These are phyloP conservation scores for Erebia aethiops DNA, from an alignment of 2,888 invertebrate genomes.

Conservation along the genomic window DNA sequence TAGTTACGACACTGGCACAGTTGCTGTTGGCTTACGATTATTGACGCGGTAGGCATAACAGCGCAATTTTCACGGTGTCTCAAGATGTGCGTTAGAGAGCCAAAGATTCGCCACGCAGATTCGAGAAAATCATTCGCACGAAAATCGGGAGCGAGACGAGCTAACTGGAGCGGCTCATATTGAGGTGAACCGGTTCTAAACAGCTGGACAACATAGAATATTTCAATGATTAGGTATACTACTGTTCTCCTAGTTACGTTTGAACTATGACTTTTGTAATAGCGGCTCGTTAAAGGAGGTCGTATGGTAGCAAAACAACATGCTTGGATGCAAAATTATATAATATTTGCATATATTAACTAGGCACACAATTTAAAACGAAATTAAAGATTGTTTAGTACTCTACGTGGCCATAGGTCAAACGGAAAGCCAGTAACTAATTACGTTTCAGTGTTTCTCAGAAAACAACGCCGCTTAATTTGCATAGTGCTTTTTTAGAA, in stretches of 20 bases:
- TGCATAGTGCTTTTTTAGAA: conserved; percentile 38
- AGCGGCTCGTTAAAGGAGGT: background rate
- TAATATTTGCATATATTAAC: conserved; percentile 5
- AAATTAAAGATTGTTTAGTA: too few relatives aligned
- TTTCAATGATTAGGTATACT: conserved; percentile 56
- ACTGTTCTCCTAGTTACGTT: conserved; percentile 51
- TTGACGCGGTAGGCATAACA: conserved; percentile 62
- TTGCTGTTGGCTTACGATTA: conserved; percentile 54
- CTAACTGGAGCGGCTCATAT: conserved; percentile 77
- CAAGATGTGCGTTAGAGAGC: conserved; percentile 60
- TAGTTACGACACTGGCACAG: conserved; percentile 12
- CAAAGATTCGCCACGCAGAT: conserved; percentile 60
- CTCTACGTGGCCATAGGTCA: too few relatives aligned
- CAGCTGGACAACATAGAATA: conserved; percentile 48
- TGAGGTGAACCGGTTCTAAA: conserved; percentile 67
- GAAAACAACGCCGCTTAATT: conserved; percentile 31
- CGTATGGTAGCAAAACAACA: conserved; percentile 1
- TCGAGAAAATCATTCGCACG: conserved; percentile 72
- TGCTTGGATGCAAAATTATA: background rate
- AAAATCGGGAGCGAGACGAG: conserved; percentile 73
- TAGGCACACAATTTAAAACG: too few relatives aligned
- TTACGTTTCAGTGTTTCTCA: conserved; percentile 15
- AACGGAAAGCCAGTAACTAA: conserved; percentile 6
- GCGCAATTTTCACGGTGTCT: conserved; percentile 66
- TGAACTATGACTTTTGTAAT: conserved; percentile 44